phyloP scores from a whole-genome alignment of 2,888 invertebrate genomes.

The Listrodromus nycthemerus region DNA sequence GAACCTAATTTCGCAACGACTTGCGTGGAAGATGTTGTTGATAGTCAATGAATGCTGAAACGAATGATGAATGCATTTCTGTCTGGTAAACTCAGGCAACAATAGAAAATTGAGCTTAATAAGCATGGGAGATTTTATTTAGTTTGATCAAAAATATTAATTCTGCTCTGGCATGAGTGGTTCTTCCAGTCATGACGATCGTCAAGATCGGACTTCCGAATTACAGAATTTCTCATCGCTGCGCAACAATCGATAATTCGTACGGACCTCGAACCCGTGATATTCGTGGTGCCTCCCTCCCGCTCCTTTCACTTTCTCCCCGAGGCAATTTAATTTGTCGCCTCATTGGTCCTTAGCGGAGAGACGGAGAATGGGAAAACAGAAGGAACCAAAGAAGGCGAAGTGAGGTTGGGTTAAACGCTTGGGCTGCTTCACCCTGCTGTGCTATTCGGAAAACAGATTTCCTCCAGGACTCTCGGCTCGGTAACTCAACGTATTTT shows the following conservation, averaged over 20 bases:
- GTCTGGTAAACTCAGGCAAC: too few species aligned
- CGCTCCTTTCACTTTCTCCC: conserved; percentile 61
- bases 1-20: too few species aligned
- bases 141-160: background rate
- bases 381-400: conserved; percentile 23
- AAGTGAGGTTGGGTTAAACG: conserved; percentile 60
- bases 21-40: too few species aligned
- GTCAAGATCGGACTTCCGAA: background rate
- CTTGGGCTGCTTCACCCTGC: conserved; percentile 51
- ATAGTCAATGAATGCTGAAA: too few species aligned
- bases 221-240: conserved; percentile 27
- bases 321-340: conserved; percentile 75
- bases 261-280: conserved; percentile 53
- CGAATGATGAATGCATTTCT: too few species aligned
- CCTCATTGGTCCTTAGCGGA: conserved; percentile 73
- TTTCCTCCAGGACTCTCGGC: conserved; percentile 60
- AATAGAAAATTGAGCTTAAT: too few species aligned
- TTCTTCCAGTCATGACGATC: background rate
- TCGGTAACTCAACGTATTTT: conserved; percentile 50
- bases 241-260: conserved; percentile 57
- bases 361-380: conserved; percentile 54
- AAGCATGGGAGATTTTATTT: too few species aligned
- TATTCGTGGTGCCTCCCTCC: conserved; percentile 55
- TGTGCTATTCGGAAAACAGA: conserved; percentile 71
- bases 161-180: background rate